Conservation (phyloP, 2,113 vertebrate species). For the Elanus axillaris region DNA sequence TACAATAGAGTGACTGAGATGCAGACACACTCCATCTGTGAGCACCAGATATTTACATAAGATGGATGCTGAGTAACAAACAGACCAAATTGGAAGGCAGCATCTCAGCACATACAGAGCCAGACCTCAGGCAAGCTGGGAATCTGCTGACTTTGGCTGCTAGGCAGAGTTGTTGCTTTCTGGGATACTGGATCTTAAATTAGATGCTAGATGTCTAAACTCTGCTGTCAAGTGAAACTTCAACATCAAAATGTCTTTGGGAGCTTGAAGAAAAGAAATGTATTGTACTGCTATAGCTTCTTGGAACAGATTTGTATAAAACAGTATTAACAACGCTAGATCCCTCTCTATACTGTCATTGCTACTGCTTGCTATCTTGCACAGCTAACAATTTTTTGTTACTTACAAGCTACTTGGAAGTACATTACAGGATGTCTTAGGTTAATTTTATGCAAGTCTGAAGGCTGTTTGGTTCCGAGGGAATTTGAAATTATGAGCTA, state of each 20-base stretch:
- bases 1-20: neutral
- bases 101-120: neutral
- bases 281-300: neutral
- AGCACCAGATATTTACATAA: neutral
- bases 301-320: neutral
- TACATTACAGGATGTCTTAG: neutral
- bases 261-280: neutral
- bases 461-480: neutral
- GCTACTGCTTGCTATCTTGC: neutral
- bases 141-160: neutral
- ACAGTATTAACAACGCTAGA: neutral
- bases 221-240: neutral
- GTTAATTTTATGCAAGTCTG: neutral
- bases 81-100: neutral
- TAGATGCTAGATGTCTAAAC: neutral
- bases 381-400: neutral
- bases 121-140: slow-evolving; percentile 1
- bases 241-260: neutral
- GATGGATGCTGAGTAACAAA: slow-evolving; percentile 39
- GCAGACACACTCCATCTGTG: neutral
- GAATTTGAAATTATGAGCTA: neutral
- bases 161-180: neutral
- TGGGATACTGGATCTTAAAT: neutral
- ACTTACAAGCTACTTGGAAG: neutral
- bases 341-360: neutral